Conservation (phyloP, 2,888 invertebrate species). For the Chrysotoxum bicinctum region DNA sequence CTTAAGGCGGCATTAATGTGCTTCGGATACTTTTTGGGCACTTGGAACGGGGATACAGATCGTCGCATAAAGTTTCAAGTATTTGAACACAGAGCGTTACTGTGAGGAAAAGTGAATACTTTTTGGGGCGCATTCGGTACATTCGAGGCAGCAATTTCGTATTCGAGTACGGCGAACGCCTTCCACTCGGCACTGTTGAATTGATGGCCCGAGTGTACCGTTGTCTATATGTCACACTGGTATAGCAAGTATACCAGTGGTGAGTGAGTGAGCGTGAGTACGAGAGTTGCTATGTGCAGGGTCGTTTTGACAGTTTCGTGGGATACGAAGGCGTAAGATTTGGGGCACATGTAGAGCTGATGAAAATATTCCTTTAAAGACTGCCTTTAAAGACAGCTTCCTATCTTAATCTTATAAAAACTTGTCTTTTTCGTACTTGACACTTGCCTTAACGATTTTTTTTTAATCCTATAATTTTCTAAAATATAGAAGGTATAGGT, state of each 20-base stretch:
- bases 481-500: too few species aligned
- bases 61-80: constrained; percentile 76
- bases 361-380: too few species aligned
- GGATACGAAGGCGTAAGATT: constrained; percentile 14
- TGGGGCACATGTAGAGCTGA: neutral
- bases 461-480: too few species aligned
- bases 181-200: constrained; percentile 75
- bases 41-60: constrained; percentile 79
- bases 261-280: constrained; percentile 71
- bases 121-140: constrained; percentile 76
- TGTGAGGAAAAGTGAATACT: constrained; percentile 74
- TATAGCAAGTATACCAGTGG: constrained; percentile 75
- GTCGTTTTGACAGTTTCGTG: constrained; percentile 19
- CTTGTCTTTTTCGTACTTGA: too few species aligned
- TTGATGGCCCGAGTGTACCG: constrained; percentile 77
- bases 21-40: constrained; percentile 79
- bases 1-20: constrained; percentile 75
- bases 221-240: constrained; percentile 78
- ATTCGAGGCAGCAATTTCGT: constrained; percentile 76
- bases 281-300: constrained; percentile 63
- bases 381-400: too few species aligned
- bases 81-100: constrained; percentile 54
- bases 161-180: constrained; percentile 78
- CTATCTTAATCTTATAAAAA: too few species aligned
- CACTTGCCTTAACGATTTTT: too few species aligned